Conservation (phyloP, 1,140 invertebrate species). For the Apocrypta bakeri region DNA sequence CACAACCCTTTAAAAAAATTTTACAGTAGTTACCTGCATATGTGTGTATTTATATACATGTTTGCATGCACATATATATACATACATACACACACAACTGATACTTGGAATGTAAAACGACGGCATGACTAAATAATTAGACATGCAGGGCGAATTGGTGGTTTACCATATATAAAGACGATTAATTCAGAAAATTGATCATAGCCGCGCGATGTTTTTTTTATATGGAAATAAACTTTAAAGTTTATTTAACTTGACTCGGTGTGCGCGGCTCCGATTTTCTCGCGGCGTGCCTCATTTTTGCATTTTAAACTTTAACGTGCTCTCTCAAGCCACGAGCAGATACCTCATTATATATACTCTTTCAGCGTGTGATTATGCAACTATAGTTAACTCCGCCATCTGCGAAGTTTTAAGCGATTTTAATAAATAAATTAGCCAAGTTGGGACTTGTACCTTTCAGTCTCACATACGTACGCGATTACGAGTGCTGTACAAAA, state of each 20-base stretch:
- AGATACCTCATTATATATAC: neutral
- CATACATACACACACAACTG: neutral
- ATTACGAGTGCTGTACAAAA: no score
- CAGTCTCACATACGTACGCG: no score
- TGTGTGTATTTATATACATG: neutral
- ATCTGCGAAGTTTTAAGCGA: neutral
- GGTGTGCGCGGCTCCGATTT: neutral
- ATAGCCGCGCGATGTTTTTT: slow-evolving; percentile 3
- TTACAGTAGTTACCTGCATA: slow-evolving; percentile 7
- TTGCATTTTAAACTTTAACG: neutral
- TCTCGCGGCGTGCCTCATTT: neutral
- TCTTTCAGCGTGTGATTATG: neutral
- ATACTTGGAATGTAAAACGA: neutral
- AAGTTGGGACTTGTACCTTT: neutral
- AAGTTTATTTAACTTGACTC: no score
- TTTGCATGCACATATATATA: neutral
- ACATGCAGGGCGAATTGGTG: slow-evolving; percentile 8
- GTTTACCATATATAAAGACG: slow-evolving; percentile 36
- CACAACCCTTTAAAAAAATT: slow-evolving; percentile 47
- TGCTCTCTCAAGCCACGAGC: neutral
- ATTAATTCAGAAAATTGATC: slow-evolving; percentile 45
- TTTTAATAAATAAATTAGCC: slow-evolving; percentile 38
- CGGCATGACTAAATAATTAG: slow-evolving; percentile 29
- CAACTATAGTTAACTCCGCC: neutral
- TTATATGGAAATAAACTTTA: slow-evolving; percentile 32